Evolutionary conservation across 1,140 invertebrate genomes (phyloP).

Genomic region (Atta cephalotes): DNA sequence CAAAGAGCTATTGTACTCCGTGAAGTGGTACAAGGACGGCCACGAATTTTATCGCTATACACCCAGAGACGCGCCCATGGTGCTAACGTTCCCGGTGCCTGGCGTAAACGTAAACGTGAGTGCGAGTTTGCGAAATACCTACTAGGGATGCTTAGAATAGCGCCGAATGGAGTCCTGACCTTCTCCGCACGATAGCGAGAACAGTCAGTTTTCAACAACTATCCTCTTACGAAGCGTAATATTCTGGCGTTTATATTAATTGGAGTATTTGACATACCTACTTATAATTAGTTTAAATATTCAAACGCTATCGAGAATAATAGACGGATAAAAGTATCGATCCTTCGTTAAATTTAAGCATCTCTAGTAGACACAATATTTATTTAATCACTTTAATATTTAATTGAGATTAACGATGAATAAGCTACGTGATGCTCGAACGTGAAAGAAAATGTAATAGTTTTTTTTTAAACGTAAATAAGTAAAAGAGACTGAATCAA

Average conservation of each 20-base stretch:
- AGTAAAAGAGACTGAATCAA: too few species aligned
- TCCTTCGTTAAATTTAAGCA: background rate
- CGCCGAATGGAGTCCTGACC: background rate
- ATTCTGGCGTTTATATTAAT: background rate
- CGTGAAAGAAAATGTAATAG: background rate
- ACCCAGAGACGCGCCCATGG: constrained; percentile 90
- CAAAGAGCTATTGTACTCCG: constrained; percentile 92
- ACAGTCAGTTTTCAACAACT: background rate
- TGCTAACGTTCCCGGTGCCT: constrained; percentile 91
- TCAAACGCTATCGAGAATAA: background rate
- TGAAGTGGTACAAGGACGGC: constrained; percentile 96
- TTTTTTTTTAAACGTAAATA: too few species aligned
- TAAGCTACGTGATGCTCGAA: constrained; percentile 18
- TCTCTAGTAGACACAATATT: background rate
- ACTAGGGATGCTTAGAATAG: constrained; percentile 7
- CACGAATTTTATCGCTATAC: constrained; percentile 95
- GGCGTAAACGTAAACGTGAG: constrained; percentile 94
- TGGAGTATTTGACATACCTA: background rate
- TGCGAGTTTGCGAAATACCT: constrained; percentile 71
- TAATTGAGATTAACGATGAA: background rate
- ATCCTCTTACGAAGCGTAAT: constrained; percentile 14
- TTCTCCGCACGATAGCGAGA: background rate
- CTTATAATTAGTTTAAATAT: background rate
- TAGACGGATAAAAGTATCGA: background rate
- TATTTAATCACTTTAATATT: background rate